A percentile compares a stretch with the other conserved stretches of the same genome.
These are phyloP conservation scores for Platynereis dumerilii DNA, from an alignment of 2,888 invertebrate species.

Conservation along the genomic window DNA sequence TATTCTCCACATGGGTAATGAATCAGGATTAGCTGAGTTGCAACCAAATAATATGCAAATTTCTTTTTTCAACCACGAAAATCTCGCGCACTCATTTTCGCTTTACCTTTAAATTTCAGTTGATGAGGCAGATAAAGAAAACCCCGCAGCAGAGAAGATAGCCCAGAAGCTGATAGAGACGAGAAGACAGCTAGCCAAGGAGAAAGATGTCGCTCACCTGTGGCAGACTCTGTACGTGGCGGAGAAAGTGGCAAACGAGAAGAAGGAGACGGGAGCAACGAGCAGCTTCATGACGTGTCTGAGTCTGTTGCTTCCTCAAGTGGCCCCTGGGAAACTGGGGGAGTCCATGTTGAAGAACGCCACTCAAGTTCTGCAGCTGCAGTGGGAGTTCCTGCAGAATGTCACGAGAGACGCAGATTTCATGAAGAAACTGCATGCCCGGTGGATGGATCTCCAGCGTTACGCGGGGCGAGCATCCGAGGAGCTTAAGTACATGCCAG, in stretches of 20 bases:
- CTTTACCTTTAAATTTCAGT: no score
- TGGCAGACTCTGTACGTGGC: constrained; percentile 10
- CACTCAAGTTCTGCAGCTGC: background rate
- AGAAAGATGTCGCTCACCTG: background rate
- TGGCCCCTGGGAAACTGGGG: background rate
- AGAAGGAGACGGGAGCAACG: background rate
- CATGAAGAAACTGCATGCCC: background rate
- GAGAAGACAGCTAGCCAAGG: background rate
- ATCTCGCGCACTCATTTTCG: no score
- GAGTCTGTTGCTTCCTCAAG: constrained; percentile 4
- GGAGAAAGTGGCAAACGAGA: background rate
- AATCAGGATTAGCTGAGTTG: no score
- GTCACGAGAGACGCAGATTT: background rate
- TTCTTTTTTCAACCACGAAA: no score
- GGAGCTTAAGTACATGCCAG: no score
- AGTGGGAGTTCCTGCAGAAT: constrained; percentile 16
- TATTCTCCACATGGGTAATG: no score
- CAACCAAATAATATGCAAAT: no score
- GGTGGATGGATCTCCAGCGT: constrained; percentile 7
- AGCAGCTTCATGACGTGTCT: constrained; percentile 10
- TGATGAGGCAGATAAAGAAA: background rate
- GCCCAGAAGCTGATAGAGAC: background rate
- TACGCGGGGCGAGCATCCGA: background rate
- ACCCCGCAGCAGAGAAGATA: background rate
- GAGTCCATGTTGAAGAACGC: background rate